Conservation (phyloP, 2,797 vertebrate species). For the Smutsia temminckii region DNA sequence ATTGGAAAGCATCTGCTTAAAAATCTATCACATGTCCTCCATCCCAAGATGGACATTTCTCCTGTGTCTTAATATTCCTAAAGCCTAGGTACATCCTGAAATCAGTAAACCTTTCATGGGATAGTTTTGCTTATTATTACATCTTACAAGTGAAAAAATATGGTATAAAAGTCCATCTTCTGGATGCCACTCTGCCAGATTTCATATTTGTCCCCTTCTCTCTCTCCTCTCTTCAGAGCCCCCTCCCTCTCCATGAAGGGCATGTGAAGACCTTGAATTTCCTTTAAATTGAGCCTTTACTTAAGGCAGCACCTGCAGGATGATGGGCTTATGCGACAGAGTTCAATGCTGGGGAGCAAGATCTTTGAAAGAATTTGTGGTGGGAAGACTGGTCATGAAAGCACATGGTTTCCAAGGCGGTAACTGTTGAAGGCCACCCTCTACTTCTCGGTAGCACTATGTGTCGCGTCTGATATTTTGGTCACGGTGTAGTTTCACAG, state of each 20-base stretch:
- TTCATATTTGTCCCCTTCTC: neutral
- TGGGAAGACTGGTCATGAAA: neutral
- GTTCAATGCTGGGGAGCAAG: neutral
- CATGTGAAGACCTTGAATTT: neutral
- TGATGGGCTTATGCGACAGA: neutral
- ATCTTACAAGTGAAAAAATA: neutral
- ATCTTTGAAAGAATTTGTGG: neutral
- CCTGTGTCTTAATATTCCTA: neutral
- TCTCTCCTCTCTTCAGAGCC: neutral
- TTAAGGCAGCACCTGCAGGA: neutral
- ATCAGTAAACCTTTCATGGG: neutral
- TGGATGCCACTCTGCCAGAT: neutral
- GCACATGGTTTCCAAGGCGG: neutral
- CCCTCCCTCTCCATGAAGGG: neutral
- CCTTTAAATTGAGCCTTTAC: slow-evolving; percentile 1
- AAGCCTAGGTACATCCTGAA: neutral
- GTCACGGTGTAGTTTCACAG: neutral
- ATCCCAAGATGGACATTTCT: neutral
- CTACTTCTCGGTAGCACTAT: neutral
- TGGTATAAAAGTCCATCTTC: neutral
- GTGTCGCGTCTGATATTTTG: rapidly evolving
- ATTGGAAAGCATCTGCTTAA: neutral
- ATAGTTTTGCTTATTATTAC: neutral
- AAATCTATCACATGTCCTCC: neutral
- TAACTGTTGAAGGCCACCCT: neutral